These are phyloP conservation scores for Stenodema calcarata DNA, from an alignment of 2,888 invertebrate genomes.

Conservation along the genomic window DNA sequence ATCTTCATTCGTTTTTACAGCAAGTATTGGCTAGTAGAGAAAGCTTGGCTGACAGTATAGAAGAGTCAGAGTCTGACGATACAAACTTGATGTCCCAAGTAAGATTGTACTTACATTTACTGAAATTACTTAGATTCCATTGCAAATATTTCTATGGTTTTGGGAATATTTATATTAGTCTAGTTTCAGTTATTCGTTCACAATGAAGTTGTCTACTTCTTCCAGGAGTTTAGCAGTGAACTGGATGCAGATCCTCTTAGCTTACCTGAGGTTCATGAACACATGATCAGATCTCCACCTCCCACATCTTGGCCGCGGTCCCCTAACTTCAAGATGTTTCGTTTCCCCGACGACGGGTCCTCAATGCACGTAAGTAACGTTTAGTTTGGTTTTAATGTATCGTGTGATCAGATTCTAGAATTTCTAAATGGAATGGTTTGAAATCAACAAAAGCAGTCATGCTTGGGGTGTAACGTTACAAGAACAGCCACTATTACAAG, in stretches of 20 bases:
- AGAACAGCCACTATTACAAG: too few relatives aligned
- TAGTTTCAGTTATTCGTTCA: too few relatives aligned
- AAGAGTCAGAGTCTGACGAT: constrained; percentile 78
- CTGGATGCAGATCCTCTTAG: constrained; percentile 74
- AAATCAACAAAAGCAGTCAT: too few relatives aligned
- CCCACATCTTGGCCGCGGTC: constrained; percentile 77
- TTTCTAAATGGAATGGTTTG: too few relatives aligned
- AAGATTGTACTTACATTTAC: constrained; percentile 53
- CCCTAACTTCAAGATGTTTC: constrained; percentile 66
- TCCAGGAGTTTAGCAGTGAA: constrained; percentile 64
- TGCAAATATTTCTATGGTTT: not conserved
- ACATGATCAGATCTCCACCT: constrained; percentile 82
- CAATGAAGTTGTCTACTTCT: constrained; percentile 50
- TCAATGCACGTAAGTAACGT: not conserved
- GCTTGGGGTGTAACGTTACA: too few relatives aligned
- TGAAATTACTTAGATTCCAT: too few relatives aligned
- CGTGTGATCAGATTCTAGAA: too few relatives aligned
- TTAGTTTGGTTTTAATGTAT: too few relatives aligned
- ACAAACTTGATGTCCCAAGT: constrained; percentile 81
- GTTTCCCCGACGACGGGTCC: constrained; percentile 64
- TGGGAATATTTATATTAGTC: too few relatives aligned
- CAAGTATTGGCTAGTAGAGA: constrained; percentile 82
- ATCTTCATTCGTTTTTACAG: too few relatives aligned
- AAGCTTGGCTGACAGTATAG: constrained; percentile 76
- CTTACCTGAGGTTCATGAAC: constrained; percentile 80